phyloP scores from a whole-genome alignment of 2,797 vertebrate genomes.

The Pachyuromys duprasi region DNA sequence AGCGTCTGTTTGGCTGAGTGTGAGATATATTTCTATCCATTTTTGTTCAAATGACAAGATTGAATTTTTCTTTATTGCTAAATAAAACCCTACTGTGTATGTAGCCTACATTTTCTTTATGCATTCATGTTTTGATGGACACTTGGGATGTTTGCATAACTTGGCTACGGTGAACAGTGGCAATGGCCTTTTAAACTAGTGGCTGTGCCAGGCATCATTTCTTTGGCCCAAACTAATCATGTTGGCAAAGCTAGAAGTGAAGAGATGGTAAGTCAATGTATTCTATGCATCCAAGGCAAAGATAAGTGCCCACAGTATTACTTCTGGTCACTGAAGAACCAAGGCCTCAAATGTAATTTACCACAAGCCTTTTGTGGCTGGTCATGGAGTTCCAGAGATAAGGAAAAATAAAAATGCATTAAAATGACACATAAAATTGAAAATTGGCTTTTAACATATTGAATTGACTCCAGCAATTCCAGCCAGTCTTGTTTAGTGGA shows the following conservation, averaged over 20 bases:
- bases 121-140: neutral
- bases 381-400: neutral
- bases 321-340: neutral
- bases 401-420: neutral
- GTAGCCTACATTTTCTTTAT: neutral
- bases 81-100: neutral
- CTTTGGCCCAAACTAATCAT: neutral
- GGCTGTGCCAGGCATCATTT: neutral
- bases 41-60: neutral
- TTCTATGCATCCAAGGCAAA: neutral
- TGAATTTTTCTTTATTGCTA: neutral
- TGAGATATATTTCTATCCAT: neutral
- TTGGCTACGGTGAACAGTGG: neutral
- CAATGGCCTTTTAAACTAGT: neutral
- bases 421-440: neutral
- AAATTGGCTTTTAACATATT: neutral
- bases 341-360: neutral
- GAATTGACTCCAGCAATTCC: neutral
- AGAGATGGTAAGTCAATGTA: neutral
- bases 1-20: neutral
- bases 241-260: neutral
- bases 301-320: neutral
- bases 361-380: neutral
- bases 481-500: neutral
- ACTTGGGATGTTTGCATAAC: neutral